phyloP scores from a whole-genome alignment of 1,140 invertebrate species.

The Drosophila teissieri region DNA sequence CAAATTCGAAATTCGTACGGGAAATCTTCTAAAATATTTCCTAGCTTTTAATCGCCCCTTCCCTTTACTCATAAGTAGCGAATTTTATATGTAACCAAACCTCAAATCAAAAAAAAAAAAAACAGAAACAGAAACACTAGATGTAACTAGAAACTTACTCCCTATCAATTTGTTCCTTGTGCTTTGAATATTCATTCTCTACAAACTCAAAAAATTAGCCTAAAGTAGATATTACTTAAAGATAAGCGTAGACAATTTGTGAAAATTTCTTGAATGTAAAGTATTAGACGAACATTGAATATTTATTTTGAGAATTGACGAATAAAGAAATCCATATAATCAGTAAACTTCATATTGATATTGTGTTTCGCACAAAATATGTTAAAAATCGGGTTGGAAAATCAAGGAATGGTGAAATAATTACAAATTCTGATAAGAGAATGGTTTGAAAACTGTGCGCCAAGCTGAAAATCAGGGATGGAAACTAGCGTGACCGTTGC shows the following conservation, averaged over 20 bases:
- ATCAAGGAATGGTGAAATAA: too few relatives aligned
- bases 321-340: conserved; percentile 38
- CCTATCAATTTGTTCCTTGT: conserved; percentile 52
- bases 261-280: conserved; percentile 43
- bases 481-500: neutral
- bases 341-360: neutral
- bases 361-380: neutral
- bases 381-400: neutral
- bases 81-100: conserved; percentile 46
- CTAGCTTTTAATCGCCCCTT: conserved; percentile 14
- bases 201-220: conserved; percentile 39
- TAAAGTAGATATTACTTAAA: conserved; percentile 23
- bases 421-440: neutral
- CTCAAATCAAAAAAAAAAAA: conserved; percentile 14
- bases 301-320: conserved; percentile 50
- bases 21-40: conserved; percentile 28
- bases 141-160: conserved; percentile 39
- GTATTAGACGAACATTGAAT: conserved; percentile 64
- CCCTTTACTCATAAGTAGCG: conserved; percentile 43
- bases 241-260: conserved; percentile 31
- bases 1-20: conserved; percentile 54
- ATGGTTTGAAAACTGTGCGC: neutral
- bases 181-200: conserved; percentile 52
- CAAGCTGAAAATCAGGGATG: conserved; percentile 1
- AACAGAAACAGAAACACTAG: conserved; percentile 21